A percentile compares a stretch with the other conserved stretches of the same genome.
phyloP scores from a whole-genome alignment of 2,888 invertebrate species.

The Mythimna vitellina region DNA sequence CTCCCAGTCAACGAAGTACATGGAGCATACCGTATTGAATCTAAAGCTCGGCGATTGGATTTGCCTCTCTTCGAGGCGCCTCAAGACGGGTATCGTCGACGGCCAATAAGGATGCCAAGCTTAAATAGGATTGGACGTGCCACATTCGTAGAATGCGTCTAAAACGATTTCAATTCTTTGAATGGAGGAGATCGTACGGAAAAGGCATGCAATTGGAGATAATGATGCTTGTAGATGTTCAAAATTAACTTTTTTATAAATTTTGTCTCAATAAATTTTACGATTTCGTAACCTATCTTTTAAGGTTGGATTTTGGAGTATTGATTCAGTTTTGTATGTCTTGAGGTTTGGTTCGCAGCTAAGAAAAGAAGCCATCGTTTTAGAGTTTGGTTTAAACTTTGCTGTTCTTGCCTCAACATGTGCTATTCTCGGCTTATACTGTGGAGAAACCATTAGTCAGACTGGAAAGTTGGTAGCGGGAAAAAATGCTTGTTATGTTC shows the following conservation, averaged over 20 bases:
- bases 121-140: conserved; percentile 49
- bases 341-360: not conserved
- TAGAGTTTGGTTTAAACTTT: not conserved
- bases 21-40: conserved; percentile 46
- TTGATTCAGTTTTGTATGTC: no score
- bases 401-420: not conserved
- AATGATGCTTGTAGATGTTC: not conserved
- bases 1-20: conserved; percentile 22
- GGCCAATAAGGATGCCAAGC: conserved; percentile 51
- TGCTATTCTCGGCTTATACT: not conserved
- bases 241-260: not conserved
- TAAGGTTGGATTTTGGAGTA: not conserved
- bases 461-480: not conserved
- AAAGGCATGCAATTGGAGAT: conserved; percentile 10
- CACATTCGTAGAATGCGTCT: conserved; percentile 25
- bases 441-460: conserved; percentile 3
- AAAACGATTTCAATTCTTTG: conserved; percentile 24
- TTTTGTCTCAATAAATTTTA: not conserved
- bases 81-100: conserved; percentile 38
- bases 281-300: not conserved
- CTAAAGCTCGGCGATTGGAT: conserved; percentile 53
- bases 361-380: not conserved
- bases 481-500: not conserved
- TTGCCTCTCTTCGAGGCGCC: conserved; percentile 36
- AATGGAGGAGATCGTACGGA: not conserved